phyloP scores from a whole-genome alignment of 2,888 invertebrate genomes.

The Drosophila kambysellisi region DNA sequence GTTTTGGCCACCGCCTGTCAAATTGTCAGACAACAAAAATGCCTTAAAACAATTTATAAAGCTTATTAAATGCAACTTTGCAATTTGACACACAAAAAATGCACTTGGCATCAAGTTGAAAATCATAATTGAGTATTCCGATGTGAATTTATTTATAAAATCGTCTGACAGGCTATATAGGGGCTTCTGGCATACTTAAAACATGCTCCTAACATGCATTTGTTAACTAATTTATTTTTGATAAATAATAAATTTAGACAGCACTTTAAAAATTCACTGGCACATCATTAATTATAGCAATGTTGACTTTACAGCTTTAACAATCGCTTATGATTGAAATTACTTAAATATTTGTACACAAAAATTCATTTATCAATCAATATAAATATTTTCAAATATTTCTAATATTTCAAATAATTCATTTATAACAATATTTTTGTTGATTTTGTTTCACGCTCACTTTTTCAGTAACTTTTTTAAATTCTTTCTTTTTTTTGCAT shows the following conservation, averaged over 20 bases:
- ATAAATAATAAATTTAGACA: slow-evolving; percentile 39
- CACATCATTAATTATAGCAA: slow-evolving; percentile 30
- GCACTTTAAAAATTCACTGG: slow-evolving; percentile 19
- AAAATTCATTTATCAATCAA: slow-evolving; percentile 5
- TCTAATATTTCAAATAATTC: not conserved
- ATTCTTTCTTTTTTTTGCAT: not conserved
- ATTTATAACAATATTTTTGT: not conserved
- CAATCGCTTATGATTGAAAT: slow-evolving; percentile 1
- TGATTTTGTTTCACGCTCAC: not conserved
- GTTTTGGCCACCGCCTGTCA: slow-evolving; percentile 40
- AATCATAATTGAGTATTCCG: slow-evolving; percentile 45
- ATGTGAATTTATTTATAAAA: not conserved
- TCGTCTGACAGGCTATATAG: slow-evolving; percentile 30
- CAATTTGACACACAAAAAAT: slow-evolving; percentile 42
- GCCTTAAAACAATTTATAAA: slow-evolving; percentile 48
- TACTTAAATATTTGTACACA: not conserved
- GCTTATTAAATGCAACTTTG: slow-evolving; percentile 59
- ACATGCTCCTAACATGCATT: slow-evolving; percentile 39
- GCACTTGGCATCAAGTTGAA: slow-evolving; percentile 27
- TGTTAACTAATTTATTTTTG: slow-evolving; percentile 25
- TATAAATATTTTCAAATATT: not conserved
- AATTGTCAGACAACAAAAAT: slow-evolving; percentile 52
- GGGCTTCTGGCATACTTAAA: slow-evolving; percentile 26
- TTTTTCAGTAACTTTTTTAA: not conserved
- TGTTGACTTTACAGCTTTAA: not conserved